phyloP scores from a whole-genome alignment of 92 coral and sea anemone species.

The Zoanthus sociatus region DNA sequence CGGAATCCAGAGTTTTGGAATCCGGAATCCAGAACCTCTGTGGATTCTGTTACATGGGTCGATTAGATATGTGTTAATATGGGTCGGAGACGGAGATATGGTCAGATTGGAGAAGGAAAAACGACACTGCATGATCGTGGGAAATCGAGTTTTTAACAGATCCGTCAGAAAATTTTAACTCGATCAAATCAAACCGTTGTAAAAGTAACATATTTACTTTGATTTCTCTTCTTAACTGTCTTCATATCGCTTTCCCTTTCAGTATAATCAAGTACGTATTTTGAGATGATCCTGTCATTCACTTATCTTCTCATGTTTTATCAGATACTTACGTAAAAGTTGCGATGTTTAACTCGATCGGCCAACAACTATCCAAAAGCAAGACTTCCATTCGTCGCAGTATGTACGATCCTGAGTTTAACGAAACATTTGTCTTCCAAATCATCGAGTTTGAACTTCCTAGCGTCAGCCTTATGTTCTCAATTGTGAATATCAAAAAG shows the following conservation, averaged over 20 bases:
- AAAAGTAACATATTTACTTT: too few relatives aligned
- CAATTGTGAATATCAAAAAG: constrained; percentile 96
- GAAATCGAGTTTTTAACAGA: too few relatives aligned
- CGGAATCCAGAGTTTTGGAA: too few relatives aligned
- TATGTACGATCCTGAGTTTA: constrained; percentile 98
- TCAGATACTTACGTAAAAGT: constrained; percentile 98
- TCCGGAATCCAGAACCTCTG: too few relatives aligned
- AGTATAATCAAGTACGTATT: neutral
- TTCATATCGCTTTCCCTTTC: neutral
- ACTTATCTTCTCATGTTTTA: neutral
- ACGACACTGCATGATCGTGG: too few relatives aligned
- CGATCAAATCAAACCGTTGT: too few relatives aligned
- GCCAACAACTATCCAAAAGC: constrained; percentile 97
- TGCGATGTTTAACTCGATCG: constrained; percentile 98
- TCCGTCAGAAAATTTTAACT: too few relatives aligned
- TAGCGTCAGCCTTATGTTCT: constrained; percentile 98
- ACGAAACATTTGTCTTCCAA: constrained; percentile 99
- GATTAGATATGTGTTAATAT: too few relatives aligned
- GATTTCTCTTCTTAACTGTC: too few relatives aligned
- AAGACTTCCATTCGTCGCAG: constrained; percentile 99
- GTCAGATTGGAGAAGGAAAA: too few relatives aligned
- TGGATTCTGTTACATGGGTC: too few relatives aligned
- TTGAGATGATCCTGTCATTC: neutral
- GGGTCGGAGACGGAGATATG: too few relatives aligned
- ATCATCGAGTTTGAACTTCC: constrained; percentile 99